Evolutionary conservation across 2,888 invertebrate genomes (phyloP), one percentile per base, ranked within the genome.

Genomic region (Calephelis perditalis): DNA sequence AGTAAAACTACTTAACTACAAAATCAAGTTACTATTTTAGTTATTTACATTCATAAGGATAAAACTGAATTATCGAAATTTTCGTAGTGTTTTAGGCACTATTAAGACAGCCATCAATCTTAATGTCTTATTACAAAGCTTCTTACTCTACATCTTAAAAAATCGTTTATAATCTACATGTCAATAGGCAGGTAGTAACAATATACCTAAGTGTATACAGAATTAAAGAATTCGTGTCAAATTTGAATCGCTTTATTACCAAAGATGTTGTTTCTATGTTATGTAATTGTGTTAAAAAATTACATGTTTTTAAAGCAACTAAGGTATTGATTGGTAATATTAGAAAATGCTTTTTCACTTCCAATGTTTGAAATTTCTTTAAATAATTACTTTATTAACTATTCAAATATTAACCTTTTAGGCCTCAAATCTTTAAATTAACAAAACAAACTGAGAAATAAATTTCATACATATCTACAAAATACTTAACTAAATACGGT

Each of bases 51-150:
- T n/a, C 58, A 79, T 75, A 79, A 82, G 79, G 80, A 78, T 84
- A 86, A 88, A 89, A 86, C 86, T 79, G 84, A 87, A 83, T 83
- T 84, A 85, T 85, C 86, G 87, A 89, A 88, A 86, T 83, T 86
- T 80, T 88, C 86, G 86, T 88, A 89, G 86, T 88, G 87, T 87
- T 86, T 88, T 90, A 90, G 90, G 90, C 89, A 90, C 90, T 90
- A 88, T 89, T 87, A 86, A 89, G 86, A 90, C 90, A 90, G 90
- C 90, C 90, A 90, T 90, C 88, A 90, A 89, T 90, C 85, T 89
- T 89, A 76, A 88, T 83, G 68, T 84, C 82, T 88, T 87, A 87
- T 65, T 81, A 85, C 82, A 82, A 90, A 88, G 88, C 89, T 82
- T 88, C 80, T 82, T 84, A 83, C 59, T 68, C 78, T 82, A 81